Evolutionary conservation across 1,140 invertebrate genomes (phyloP).

Genomic region (Scaptomyza hsui): DNA sequence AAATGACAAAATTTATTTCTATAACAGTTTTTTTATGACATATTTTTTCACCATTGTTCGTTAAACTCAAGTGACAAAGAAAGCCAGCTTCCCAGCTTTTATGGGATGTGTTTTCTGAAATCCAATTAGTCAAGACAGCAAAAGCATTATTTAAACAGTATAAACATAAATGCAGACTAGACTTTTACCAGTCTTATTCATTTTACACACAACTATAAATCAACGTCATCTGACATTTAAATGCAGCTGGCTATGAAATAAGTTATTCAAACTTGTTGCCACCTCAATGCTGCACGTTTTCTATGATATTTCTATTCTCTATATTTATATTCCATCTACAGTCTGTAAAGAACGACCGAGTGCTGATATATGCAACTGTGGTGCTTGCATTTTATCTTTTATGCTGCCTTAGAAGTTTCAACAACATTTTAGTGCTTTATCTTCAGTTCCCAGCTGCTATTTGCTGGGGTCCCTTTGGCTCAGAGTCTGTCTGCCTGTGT

Average conservation of each 20-base stretch:
- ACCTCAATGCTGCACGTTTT: background rate
- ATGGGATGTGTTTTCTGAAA: background rate
- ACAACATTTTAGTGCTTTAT: conserved; percentile 31
- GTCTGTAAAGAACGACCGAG: background rate
- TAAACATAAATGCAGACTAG: no score
- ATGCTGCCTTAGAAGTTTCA: background rate
- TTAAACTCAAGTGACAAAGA: no score
- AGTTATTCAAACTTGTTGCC: conserved; percentile 4
- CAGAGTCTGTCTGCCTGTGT: background rate
- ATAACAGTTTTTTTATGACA: no score
- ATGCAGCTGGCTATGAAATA: background rate
- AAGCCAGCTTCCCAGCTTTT: background rate
- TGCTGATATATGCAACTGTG: conserved; percentile 12
- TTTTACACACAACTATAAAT: background rate
- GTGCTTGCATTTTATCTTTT: background rate
- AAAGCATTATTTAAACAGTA: background rate
- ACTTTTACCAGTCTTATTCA: background rate
- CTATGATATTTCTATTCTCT: background rate
- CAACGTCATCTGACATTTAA: background rate
- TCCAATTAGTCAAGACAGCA: background rate
- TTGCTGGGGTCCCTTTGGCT: background rate
- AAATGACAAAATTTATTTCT: no score
- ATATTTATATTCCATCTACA: background rate
- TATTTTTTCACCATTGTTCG: no score
- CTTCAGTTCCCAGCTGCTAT: background rate